Evolutionary conservation across 2,113 vertebrate species (phyloP), one percentile per base, ranked within the genome.

Genomic region (Sylvietta virens): DNA sequence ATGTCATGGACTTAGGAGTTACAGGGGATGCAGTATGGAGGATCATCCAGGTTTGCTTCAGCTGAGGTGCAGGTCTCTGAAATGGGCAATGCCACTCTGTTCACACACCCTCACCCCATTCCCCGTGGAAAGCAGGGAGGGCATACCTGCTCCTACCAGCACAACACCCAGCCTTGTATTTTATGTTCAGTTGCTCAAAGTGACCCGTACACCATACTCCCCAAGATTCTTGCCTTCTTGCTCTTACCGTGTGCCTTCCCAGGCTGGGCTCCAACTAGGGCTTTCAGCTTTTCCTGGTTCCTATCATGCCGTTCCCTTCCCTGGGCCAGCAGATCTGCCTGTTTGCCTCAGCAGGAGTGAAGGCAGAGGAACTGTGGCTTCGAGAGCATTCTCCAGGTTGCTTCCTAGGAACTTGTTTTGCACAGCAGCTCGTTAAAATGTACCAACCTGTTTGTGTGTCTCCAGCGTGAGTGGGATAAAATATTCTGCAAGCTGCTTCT

Each of bases 181-280:
- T 72, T 24, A 15, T 3, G 2, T 56, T 62, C 12, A 3, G 8
- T 31, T 86, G 73, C 47, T 51, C 27, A 13, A 53, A 50, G 54
- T 19, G 50, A 26, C 18, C 8, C 9, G 19, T 47, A 11, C 65
- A 57, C 26, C 0, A 0, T 0, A 3, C 14, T 81, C 22, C 7
- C 31, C 26, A 1, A 24, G 30, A 37, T 72, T 51, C 50, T 82
- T 53, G 28, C 50, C 71, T 74, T 39, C 54, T 45, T 77, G 45
- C 39, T 81, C 62, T 81, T 56, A 39, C 30, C 5, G 2, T 2
- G 1, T 4, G 2, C 64, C 12, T 51, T 92, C 47, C 33, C 40
- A 50, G 15, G 64, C 35, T 47, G 60, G 13, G 30, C 24, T 81
- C 27, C 33, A 26, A 6, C 20, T 16, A 13, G 31, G 24, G 37